Evolutionary conservation across 2,888 invertebrate species (phyloP), one percentile per base, ranked within the genome.

Genomic region (Brachyopa scutellaris): DNA sequence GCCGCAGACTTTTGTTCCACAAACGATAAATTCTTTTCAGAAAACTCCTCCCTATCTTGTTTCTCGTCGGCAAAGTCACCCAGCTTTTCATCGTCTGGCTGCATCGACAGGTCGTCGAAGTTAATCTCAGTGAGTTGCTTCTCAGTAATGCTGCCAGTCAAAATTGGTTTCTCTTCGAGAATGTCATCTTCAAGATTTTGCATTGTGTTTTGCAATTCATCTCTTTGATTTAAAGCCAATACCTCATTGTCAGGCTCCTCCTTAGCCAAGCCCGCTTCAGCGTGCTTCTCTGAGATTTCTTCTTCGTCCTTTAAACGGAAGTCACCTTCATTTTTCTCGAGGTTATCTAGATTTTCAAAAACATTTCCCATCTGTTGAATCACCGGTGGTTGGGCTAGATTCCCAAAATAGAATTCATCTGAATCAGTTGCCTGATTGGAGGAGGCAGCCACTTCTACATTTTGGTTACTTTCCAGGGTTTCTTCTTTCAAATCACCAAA

Each of bases 271-370:
- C 21, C 23, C 4, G 33, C 45, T n/a, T 83, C 67, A 13, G 45
- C 72, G 11, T 73, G 78, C 15, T 83, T 83, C 33, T 83, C 83
- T 9, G 62, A 23, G 0, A 78, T 47, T 38, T 83, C 83, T 23
- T 83, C 83, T n/a, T 83, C 83, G n/a, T 83, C 73, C 19, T 83
- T 83, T 36, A 49, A 62, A 23, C 83, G 66, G 61, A 83, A 83
- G 17, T 83, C 83, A 26, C 36, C 7, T 13, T 67, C 76, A 33
- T 76, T 69, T 7, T 67, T 67, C 8, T 51, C 67, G 13, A 42
- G 26, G 15, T 7, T 51, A 8, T 40, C 9, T 0, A 31, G 4
- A 40, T 67, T 64, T 11, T 76, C 78, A 15, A 36, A 45, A 5
- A 29, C 15, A 8, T 26, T 61, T 5, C 72, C 59, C 9, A 29